These are phyloP conservation scores for Magallana ariakensis DNA, from an alignment of 1,140 invertebrate species.

Conservation along the genomic window DNA sequence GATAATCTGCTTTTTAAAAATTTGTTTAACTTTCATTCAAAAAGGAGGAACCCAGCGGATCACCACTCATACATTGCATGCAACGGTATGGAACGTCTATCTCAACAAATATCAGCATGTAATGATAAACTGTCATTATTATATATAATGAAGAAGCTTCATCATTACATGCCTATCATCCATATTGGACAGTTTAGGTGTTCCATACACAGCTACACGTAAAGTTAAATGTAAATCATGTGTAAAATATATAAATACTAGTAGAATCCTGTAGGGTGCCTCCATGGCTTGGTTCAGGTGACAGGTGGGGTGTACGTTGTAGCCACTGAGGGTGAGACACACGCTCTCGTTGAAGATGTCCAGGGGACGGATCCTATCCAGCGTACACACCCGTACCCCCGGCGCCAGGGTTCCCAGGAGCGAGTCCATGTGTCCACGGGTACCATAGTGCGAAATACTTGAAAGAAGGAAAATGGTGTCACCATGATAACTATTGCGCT, in stretches of 20 bases:
- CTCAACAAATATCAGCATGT: too few species aligned
- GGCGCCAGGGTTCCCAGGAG: neutral
- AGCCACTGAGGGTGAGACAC: neutral
- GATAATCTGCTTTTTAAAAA: too few species aligned
- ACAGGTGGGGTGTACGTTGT: neutral
- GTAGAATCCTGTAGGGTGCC: slow-evolving; percentile 5
- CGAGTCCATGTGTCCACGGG: neutral
- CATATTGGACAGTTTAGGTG: too few species aligned
- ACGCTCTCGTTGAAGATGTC: neutral
- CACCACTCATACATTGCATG: too few species aligned
- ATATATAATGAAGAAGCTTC: too few species aligned
- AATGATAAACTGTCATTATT: too few species aligned
- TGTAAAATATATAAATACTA: slow-evolving; percentile 16
- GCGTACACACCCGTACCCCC: neutral
- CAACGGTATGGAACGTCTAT: too few species aligned
- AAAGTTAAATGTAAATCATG: too few species aligned
- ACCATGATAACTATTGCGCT: neutral
- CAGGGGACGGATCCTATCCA: neutral
- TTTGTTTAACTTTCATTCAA: too few species aligned
- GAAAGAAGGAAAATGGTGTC: neutral
- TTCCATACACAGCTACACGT: too few species aligned
- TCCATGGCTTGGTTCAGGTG: neutral
- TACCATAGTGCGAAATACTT: neutral
- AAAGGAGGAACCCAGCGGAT: too few species aligned
- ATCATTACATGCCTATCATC: too few species aligned